Evolutionary conservation across 2,797 vertebrate species (phyloP), one percentile per base, ranked within the genome.

Genomic region (Sandelia bainsii): DNA sequence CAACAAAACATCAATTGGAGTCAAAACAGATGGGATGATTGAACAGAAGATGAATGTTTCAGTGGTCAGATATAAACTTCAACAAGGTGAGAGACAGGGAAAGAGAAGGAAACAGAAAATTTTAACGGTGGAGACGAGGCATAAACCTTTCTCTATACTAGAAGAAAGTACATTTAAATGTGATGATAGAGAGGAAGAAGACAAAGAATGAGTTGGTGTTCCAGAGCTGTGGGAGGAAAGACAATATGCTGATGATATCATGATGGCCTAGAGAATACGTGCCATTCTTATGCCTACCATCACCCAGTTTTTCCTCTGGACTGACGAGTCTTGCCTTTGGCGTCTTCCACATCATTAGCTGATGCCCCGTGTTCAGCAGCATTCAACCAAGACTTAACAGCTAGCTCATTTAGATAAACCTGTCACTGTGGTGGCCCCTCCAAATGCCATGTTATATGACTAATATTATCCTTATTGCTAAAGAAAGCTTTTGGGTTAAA

Each of bases 311-410:
- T 67, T 83, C 58, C 58, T 0, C 50, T 44, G 65, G 84, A 80
- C 62, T 68, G 78, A 83, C 42, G 72, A 71, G 64, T 71, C 64
- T 82, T 13, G 79, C 90, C 83, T 58, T 63, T 4, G 61, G 86
- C 83, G 71, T 65, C 75, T 77, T 86, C 72, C 40, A 53, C 79
- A 82, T 92, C 82, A 90, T 93, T 90, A 92, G 69, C 58, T 34
- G 56, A 77, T 73, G 72, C 67, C 69, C 59, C 65, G 58, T 61
- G 68, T 77, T 79, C 54, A 75, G 29, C 56, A 58, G 75, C 76
- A 29, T 83, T 83, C 73, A 82, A 75, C 63, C 58, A 71, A 65
- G 69, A 65, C 52, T 49, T 84, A 86, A 84, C 45, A 62, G 69
- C 68, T n/a, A 62, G 73, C 68, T 75, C 83, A 70, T 86, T 84